These are phyloP conservation scores for Neodiprion lecontei DNA, from an alignment of 1,140 invertebrate species.

Conservation along the genomic window DNA sequence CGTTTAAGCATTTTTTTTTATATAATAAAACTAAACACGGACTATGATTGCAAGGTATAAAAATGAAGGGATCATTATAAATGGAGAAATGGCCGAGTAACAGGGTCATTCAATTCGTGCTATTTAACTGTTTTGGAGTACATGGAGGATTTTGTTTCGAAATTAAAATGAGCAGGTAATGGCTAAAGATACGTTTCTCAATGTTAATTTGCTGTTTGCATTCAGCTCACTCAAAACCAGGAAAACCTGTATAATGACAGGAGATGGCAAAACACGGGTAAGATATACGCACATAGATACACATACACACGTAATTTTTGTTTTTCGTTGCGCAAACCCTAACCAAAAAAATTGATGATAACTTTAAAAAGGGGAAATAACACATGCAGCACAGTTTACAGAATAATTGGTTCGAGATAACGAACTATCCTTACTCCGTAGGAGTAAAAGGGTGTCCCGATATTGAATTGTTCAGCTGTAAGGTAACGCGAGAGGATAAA, in stretches of 20 bases:
- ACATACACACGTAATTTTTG: background rate
- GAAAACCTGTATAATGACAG: background rate
- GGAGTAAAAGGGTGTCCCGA: background rate
- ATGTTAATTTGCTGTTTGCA: too few relatives aligned
- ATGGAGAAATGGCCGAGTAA: too few relatives aligned
- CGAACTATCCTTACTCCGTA: background rate
- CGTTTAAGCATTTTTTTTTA: too few relatives aligned
- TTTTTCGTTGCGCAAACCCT: constrained; percentile 10
- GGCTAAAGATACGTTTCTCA: too few relatives aligned
- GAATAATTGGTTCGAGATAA: background rate
- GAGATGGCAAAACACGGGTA: background rate
- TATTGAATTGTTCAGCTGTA: background rate
- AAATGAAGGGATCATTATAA: too few relatives aligned
- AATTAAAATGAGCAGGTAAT: too few relatives aligned
- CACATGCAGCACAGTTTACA: background rate
- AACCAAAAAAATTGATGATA: constrained; percentile 17
- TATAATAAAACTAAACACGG: too few relatives aligned
- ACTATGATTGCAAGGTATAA: too few relatives aligned
- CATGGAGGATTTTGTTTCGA: too few relatives aligned
- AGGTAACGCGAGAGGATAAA: constrained; percentile 18
- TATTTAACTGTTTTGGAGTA: too few relatives aligned
- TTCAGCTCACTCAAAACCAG: too few relatives aligned
- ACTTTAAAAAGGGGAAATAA: constrained; percentile 9
- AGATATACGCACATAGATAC: background rate
- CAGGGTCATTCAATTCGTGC: too few relatives aligned